Base-by-base conservation (phyloP, 2,113 vertebrate species). In the Lagenorhynchus albirostris region DNA sequence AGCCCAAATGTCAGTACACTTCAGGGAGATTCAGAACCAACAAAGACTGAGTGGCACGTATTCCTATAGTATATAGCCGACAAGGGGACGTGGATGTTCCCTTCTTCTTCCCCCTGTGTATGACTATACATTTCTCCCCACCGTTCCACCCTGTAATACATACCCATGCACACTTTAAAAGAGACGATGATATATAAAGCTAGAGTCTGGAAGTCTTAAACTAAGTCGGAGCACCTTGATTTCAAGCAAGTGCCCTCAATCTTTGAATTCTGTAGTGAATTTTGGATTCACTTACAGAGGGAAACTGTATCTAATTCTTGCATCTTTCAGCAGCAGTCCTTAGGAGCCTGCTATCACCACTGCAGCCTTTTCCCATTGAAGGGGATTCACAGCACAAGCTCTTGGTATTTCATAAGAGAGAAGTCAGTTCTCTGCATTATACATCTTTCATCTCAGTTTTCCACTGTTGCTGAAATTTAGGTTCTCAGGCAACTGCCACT, bases 161-260 rank as follows among this genome's bases (percentile, higher is more conserved):
- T 94, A 96, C 95, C 90, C 95, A 93, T 95, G 95, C 96, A 96
- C 92, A 95, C 95, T 92, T 89, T 92, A 88, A 92, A 98, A 95
- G 90, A 95, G 89, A 94, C 85, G 89, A 96, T 82, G 96, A 90
- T 73, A 82, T 91, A 93, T 81, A 96, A 79, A 89, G 83, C 89
- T 73, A 87, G 96, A 97, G 97, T 97, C 96, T 97, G 94, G 91
- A 98, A 97, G 87, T 95, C 96, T 96, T 96, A 93, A 95, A 92
- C 95, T 96, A 97, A 95, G 76, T 94, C 85, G 94, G 96, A 97
- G 97, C 97, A 97, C 98, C 96, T 97, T 91, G 94, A 89, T 97
- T 98, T 97, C 96, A 96, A 98, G 93, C 93, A 96, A 98, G 97
- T 96, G 96, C 96, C 93, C 97, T 94, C 93, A 76, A 94, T 89